Base-by-base conservation (phyloP, 2,113 vertebrate species). In the Callospermophilus lateralis region DNA sequence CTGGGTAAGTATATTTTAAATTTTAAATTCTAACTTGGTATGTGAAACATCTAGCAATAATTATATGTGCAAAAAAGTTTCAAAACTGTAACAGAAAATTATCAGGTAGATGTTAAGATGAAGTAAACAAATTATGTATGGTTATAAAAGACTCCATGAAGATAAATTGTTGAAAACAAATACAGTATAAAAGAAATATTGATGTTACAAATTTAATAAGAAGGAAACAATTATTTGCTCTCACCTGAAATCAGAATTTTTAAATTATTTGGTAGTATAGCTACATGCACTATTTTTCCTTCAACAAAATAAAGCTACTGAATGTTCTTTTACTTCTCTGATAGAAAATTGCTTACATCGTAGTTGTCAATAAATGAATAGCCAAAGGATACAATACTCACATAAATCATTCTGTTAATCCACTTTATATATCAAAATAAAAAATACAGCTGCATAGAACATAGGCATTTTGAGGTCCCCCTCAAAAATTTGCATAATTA, bases 371-470 rank as follows among this genome's bases (percentile, higher is more conserved):
- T 79, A 92, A 84, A 55, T 5, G 10, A 97, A 85, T 90, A 97
- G 90, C 55, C 34, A 95, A 95, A 42, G 16, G 42, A 85, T 79
- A 72, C 30, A 77, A 73, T 89, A 83, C 67, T 90, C 37, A 80
- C 58, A 70, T 72, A 87, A 95, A 96, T 16, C 85, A 5, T 32
- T 72, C 34, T 68, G 37, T 37, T 84, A 81, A 96, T 39, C 55
- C 0, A 93, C 91, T 96, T 95, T 32, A 73, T 84, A 92, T 91
- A 98, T 92, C 86, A 97, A 80, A 97, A 90, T 78, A 58, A 86
- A 83, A 80, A 93, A 68, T 39, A 68, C 3, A 80, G 61, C 70
- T 63, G 3, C 61, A 73, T 6, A 81, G 26, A 51, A 85, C 42
- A 30, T 48, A 76, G 4, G 13, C 65, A 55, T 74, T 92, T n/a